These are phyloP conservation scores for Sericinus montela DNA, from an alignment of 2,888 invertebrate genomes.

Conservation along the genomic window DNA sequence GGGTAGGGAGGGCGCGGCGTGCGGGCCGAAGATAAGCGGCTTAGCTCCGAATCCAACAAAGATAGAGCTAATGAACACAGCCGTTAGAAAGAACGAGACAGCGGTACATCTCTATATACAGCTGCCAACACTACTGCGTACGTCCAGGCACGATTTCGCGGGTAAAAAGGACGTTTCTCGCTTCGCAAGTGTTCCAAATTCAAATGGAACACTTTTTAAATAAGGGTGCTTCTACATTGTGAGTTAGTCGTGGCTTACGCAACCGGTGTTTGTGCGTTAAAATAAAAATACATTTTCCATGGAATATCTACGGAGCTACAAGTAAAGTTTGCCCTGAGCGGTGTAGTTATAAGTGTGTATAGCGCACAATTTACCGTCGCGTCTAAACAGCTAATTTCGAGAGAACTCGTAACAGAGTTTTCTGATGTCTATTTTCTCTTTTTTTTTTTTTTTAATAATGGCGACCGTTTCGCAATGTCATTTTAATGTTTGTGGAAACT, in stretches of 20 bases:
- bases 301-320: conserved; percentile 69
- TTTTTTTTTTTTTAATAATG: conserved; percentile 27
- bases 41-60: conserved; percentile 65
- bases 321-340: conserved; percentile 67
- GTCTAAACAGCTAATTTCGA: conserved; percentile 74
- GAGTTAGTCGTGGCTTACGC: conserved; percentile 33
- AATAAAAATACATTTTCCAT: conserved; percentile 78
- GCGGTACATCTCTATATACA: conserved; percentile 60
- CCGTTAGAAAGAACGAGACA: conserved; percentile 37
- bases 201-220: not conserved
- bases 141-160: conserved; percentile 37
- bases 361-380: conserved; percentile 55
- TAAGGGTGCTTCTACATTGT: conserved; percentile 12
- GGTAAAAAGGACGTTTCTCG: conserved; percentile 39
- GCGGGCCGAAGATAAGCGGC: conserved; percentile 77
- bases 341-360: conserved; percentile 41
- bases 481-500: conserved; percentile 9
- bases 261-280: conserved; percentile 42
- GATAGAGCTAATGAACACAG: conserved; percentile 35
- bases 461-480: conserved; percentile 17
- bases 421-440: conserved; percentile 36
- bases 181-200: conserved; percentile 24
- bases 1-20: conserved; percentile 57
- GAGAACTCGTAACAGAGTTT: conserved; percentile 51
- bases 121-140: conserved; percentile 66